Evolutionary conservation across 1,140 invertebrate species (phyloP).

Genomic region (Danaus melanippus): DNA sequence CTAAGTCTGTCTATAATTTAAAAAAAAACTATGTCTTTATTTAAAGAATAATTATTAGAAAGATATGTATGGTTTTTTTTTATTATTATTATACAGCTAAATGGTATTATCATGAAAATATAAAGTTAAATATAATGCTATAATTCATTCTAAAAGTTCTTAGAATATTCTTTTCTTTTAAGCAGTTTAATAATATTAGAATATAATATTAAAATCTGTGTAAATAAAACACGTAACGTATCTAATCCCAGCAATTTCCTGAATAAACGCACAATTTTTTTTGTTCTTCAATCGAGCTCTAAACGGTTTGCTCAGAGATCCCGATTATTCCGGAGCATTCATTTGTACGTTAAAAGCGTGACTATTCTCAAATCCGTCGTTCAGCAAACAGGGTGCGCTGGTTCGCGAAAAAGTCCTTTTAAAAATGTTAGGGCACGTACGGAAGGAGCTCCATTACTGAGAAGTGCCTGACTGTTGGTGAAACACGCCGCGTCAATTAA

Average conservation of each 20-base stretch:
- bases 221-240: not conserved
- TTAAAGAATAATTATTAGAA: slow-evolving; percentile 5
- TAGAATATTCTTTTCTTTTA: too few relatives aligned
- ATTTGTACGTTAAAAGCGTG: slow-evolving; percentile 65
- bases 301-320: slow-evolving; percentile 57
- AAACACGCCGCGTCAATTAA: slow-evolving; percentile 11
- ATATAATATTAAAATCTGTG: too few relatives aligned
- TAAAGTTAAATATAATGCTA: not conserved
- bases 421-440: slow-evolving; percentile 71
- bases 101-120: slow-evolving; percentile 1
- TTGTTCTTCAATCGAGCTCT: slow-evolving; percentile 28
- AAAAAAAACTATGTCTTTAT: too few relatives aligned
- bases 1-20: too few relatives aligned
- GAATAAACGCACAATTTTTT: slow-evolving; percentile 29
- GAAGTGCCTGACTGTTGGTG: slow-evolving; percentile 55
- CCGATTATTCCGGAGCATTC: slow-evolving; percentile 58
- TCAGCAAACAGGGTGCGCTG: slow-evolving; percentile 55
- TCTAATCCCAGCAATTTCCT: slow-evolving; percentile 21
- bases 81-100: slow-evolving; percentile 3
- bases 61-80: slow-evolving; percentile 12
- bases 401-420: slow-evolving; percentile 70
- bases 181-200: too few relatives aligned
- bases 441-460: slow-evolving; percentile 57
- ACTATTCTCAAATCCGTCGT: slow-evolving; percentile 49
- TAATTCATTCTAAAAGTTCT: too few relatives aligned